These are phyloP conservation scores for Pangasius larnaudii DNA, from an alignment of 2,797 vertebrate species.

Conservation along the genomic window DNA sequence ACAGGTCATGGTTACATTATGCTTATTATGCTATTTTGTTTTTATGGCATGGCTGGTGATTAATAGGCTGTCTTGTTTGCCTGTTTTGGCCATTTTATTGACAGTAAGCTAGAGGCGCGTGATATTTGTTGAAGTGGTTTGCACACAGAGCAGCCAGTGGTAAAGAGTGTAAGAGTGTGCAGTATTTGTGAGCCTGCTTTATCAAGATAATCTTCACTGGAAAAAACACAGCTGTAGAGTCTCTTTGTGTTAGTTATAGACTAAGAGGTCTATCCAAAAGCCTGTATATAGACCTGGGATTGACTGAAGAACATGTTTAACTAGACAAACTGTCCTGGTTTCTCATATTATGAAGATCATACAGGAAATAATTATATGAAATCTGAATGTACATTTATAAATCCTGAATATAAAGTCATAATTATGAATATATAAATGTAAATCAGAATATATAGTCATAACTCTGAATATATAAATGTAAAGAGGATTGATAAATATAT, in stretches of 20 bases:
- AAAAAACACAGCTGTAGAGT: not conserved
- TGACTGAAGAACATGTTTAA: not conserved
- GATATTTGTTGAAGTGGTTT: not conserved
- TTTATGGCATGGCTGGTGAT: not conserved
- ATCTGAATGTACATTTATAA: too few relatives aligned
- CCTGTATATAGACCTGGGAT: not conserved
- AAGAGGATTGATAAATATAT: too few relatives aligned
- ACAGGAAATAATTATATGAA: too few relatives aligned
- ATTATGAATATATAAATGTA: too few relatives aligned
- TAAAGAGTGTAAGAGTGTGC: not conserved
- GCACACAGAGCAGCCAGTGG: not conserved
- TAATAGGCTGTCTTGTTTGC: not conserved
- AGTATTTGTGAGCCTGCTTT: not conserved
- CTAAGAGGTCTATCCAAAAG: not conserved
- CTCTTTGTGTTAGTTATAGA: not conserved
- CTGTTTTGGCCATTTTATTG: not conserved
- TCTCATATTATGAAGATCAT: too few relatives aligned
- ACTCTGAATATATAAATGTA: too few relatives aligned
- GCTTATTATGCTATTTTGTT: not conserved
- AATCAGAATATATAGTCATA: too few relatives aligned
- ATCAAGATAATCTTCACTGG: not conserved
- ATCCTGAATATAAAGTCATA: too few relatives aligned
- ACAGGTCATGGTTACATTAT: not conserved
- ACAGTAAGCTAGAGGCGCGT: not conserved
- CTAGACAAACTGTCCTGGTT: not conserved